Percentiles rank a stretch among this genome's conserved stretches.
These are phyloP conservation scores for Halichoerus grypus DNA, from an alignment of 2,113 vertebrate genomes.

Conservation along the genomic window DNA sequence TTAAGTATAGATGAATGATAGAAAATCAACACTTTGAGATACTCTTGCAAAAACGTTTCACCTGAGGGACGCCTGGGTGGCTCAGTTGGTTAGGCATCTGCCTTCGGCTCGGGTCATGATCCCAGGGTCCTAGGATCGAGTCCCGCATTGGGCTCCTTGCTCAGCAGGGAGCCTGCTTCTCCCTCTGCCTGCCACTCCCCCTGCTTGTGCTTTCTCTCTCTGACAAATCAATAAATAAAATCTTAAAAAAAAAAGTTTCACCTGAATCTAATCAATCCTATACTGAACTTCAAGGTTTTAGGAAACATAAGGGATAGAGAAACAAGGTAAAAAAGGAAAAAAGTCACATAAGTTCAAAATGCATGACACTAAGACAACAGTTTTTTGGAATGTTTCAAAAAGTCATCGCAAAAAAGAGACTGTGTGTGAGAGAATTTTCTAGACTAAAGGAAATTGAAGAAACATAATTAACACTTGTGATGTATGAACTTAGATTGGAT, in stretches of 20 bases:
- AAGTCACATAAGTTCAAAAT: background rate
- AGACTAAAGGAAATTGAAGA: background rate
- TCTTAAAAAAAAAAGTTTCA: background rate
- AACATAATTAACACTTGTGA: background rate
- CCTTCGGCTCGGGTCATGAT: too few species aligned
- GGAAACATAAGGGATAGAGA: background rate
- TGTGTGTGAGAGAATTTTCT: background rate
- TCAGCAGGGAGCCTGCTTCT: too few species aligned
- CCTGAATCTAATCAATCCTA: background rate
- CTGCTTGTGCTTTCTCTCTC: too few species aligned
- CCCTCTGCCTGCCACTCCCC: too few species aligned
- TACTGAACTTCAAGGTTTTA: background rate
- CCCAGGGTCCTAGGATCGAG: too few species aligned
- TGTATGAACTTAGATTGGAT: background rate
- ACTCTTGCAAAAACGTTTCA: constrained; percentile 19
- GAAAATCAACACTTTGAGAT: constrained; percentile 25
- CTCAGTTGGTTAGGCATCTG: too few species aligned
- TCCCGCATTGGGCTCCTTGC: too few species aligned
- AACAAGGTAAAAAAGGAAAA: background rate
- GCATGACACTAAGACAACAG: background rate
- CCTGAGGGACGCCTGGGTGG: too few species aligned
- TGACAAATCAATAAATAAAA: too few species aligned
- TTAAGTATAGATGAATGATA: background rate
- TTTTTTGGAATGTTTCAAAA: constrained; percentile 10
- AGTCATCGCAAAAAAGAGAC: background rate